Conservation (phyloP, 2,888 invertebrate genomes). For the Lamellibrachia satsuma region DNA sequence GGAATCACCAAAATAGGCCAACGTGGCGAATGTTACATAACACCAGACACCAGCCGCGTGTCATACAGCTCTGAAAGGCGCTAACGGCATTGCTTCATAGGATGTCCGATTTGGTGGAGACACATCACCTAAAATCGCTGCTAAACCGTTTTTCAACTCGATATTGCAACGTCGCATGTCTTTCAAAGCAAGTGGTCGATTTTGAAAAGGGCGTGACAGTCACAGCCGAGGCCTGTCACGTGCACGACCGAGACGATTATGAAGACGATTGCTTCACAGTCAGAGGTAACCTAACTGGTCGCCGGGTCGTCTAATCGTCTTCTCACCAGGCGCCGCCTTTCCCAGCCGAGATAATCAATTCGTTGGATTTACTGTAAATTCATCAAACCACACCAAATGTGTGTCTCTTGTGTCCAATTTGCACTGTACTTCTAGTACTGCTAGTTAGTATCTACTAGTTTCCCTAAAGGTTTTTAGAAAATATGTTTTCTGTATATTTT, state of each 20-base stretch:
- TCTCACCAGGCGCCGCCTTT: not conserved
- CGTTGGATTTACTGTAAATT: not conserved
- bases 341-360: not conserved
- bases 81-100: not conserved
- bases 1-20: not conserved
- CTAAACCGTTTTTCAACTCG: not conserved
- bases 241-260: no score
- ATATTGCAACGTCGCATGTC: not conserved
- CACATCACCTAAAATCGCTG: not conserved
- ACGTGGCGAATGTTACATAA: not conserved
- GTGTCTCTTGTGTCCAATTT: no score
- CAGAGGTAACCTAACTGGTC: no score
- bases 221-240: no score
- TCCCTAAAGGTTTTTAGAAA: no score
- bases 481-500: not conserved
- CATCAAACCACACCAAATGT: no score
- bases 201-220: not conserved
- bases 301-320: not conserved
- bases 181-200: not conserved
- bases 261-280: no score
- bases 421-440: no score
- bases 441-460: no score
- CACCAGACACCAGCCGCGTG: not conserved
- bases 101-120: not conserved
- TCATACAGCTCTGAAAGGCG: not conserved